These are phyloP conservation scores for Ceratothoa steindachneri DNA, from an alignment of 2,888 invertebrate genomes.

Conservation along the genomic window DNA sequence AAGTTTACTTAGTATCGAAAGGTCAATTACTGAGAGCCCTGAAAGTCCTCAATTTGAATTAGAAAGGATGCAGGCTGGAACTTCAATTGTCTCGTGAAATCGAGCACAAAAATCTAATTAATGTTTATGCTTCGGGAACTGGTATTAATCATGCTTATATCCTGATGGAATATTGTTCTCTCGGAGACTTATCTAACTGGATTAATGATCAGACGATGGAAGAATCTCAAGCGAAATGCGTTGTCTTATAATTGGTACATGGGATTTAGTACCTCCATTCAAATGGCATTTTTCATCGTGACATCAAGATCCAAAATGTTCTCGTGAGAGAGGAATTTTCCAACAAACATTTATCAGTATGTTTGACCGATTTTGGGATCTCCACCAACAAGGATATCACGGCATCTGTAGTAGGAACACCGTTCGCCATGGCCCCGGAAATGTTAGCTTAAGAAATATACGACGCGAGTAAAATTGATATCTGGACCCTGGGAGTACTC, in stretches of 20 bases:
- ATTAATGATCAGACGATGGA: neutral
- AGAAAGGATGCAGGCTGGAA: neutral
- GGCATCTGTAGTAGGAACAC: neutral
- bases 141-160: neutral
- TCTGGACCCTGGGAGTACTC: neutral
- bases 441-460: neutral
- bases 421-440: neutral
- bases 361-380: conserved; percentile 6
- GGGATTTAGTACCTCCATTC: neutral
- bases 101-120: neutral
- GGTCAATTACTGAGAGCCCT: neutral
- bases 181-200: neutral
- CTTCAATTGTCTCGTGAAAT: neutral
- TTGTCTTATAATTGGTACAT: neutral
- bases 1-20: neutral
- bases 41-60: neutral
- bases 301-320: conserved; percentile 3
- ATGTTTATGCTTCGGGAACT: neutral
- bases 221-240: neutral
- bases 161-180: neutral
- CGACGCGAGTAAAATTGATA: neutral
- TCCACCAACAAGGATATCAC: neutral
- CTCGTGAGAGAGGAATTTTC: neutral
- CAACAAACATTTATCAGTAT: neutral
- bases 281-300: neutral